Evolutionary conservation across 2,888 invertebrate genomes (phyloP).

Genomic region (Ornithoptera priamus): DNA sequence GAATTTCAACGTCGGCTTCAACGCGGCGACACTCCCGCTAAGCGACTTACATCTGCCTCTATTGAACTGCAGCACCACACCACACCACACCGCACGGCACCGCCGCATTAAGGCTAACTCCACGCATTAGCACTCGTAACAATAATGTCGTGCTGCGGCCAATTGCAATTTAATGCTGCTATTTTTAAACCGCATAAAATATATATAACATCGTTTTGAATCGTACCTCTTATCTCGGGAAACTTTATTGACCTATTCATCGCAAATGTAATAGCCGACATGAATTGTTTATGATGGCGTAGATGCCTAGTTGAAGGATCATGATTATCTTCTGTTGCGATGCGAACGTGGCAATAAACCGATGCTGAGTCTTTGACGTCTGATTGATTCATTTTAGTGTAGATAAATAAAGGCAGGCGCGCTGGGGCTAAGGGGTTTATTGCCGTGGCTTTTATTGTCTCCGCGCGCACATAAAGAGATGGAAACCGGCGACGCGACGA

Average conservation of each 20-base stretch:
- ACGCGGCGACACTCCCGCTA: conserved; percentile 43
- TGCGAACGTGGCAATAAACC: conserved; percentile 36
- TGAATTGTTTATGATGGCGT: conserved; percentile 41
- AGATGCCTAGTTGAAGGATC: conserved; percentile 27
- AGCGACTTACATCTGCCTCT: conserved; percentile 47
- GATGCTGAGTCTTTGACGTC: conserved; percentile 51
- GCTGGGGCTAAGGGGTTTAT: conserved; percentile 52
- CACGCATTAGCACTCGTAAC: conserved; percentile 58
- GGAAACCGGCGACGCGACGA: conserved; percentile 36
- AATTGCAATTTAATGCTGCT: conserved; percentile 60
- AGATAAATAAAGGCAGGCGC: conserved; percentile 63
- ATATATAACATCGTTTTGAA: conserved; percentile 34
- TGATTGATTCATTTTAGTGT: conserved; percentile 67
- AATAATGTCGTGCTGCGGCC: conserved; percentile 50
- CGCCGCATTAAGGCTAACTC: conserved; percentile 48
- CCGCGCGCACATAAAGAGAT: conserved; percentile 48
- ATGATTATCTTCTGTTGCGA: conserved; percentile 33
- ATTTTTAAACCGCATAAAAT: conserved; percentile 56
- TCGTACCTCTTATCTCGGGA: conserved; percentile 45
- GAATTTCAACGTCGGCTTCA: conserved; percentile 49
- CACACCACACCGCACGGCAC: background rate
- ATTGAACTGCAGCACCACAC: conserved; percentile 33
- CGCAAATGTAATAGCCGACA: conserved; percentile 40
- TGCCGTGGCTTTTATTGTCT: conserved; percentile 61
- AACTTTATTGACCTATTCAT: conserved; percentile 53